These are phyloP conservation scores for Mesorhabditis spiculigera DNA, from an alignment of 2,888 invertebrate species.

Conservation along the genomic window DNA sequence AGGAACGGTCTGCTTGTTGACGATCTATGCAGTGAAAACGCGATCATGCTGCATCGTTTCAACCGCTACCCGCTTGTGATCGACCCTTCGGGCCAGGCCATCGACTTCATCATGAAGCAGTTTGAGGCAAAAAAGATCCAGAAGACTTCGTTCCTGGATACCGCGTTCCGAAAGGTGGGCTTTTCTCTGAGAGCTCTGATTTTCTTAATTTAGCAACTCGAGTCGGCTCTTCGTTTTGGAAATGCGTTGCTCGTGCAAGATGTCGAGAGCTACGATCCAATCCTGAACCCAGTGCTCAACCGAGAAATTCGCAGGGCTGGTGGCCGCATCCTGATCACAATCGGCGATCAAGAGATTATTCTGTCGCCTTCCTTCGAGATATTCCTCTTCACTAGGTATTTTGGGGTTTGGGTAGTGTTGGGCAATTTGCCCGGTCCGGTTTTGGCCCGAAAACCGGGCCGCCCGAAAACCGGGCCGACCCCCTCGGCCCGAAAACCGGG, in stretches of 20 bases:
- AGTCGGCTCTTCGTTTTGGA: constrained; percentile 94
- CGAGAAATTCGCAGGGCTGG: constrained; percentile 75
- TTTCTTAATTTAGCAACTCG: constrained; percentile 74
- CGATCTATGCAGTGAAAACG: constrained; percentile 97
- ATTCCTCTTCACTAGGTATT: constrained; percentile 94
- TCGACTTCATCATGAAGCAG: constrained; percentile 95
- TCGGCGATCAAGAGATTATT: constrained; percentile 99
- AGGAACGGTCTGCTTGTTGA: constrained; percentile 83
- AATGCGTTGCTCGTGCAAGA: constrained; percentile 96
- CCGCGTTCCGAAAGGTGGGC: constrained; percentile 73
- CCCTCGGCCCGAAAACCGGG: no score
- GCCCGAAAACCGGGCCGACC: no score
- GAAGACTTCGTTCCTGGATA: constrained; percentile 80
- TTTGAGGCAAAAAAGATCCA: constrained; percentile 75
- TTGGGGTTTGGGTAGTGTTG: no score
- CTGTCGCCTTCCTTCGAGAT: constrained; percentile 97
- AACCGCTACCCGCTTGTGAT: constrained; percentile 98
- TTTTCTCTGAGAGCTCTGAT: background rate
- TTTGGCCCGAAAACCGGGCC: no score
- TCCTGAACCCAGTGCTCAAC: constrained; percentile 94
- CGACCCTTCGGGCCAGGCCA: constrained; percentile 98
- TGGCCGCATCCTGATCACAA: constrained; percentile 91
- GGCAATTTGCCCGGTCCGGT: no score
- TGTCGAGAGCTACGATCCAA: constrained; percentile 98
- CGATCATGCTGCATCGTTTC: constrained; percentile 83